Evolutionary conservation across 1,140 invertebrate species (phyloP).

Genomic region (Nymphalis io): DNA sequence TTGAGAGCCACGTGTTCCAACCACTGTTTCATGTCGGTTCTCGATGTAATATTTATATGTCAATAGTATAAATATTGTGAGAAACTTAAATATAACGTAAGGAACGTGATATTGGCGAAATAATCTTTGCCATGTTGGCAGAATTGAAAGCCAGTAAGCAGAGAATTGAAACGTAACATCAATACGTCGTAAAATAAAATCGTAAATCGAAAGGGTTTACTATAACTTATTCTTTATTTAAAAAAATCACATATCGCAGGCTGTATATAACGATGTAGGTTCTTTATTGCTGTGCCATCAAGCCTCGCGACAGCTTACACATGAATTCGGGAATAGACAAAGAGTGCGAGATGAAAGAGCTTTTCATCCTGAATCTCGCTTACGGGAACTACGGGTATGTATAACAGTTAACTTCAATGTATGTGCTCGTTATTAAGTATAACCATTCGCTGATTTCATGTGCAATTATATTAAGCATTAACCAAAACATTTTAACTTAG

Average conservation of each 20-base stretch:
- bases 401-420: constrained; percentile 48
- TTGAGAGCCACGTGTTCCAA: too few species aligned
- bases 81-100: too few species aligned
- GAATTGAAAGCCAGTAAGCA: too few species aligned
- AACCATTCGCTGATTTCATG: background rate
- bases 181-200: background rate
- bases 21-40: too few species aligned
- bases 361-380: constrained; percentile 51
- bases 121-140: too few species aligned
- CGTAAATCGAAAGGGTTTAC: background rate
- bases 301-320: constrained; percentile 44
- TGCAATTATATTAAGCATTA: background rate
- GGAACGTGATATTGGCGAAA: too few species aligned
- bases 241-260: constrained; percentile 21
- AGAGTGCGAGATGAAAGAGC: constrained; percentile 60
- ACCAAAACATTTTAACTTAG: background rate
- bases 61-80: too few species aligned
- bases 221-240: constrained; percentile 6
- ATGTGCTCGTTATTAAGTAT: constrained; percentile 8
- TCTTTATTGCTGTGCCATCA: constrained; percentile 30
- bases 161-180: background rate
- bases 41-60: too few species aligned
- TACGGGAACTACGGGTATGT: constrained; percentile 46
- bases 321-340: constrained; percentile 64
- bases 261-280: background rate